These are phyloP conservation scores for Sympetrum striolatum DNA, from an alignment of 2,888 invertebrate genomes.

Conservation along the genomic window DNA sequence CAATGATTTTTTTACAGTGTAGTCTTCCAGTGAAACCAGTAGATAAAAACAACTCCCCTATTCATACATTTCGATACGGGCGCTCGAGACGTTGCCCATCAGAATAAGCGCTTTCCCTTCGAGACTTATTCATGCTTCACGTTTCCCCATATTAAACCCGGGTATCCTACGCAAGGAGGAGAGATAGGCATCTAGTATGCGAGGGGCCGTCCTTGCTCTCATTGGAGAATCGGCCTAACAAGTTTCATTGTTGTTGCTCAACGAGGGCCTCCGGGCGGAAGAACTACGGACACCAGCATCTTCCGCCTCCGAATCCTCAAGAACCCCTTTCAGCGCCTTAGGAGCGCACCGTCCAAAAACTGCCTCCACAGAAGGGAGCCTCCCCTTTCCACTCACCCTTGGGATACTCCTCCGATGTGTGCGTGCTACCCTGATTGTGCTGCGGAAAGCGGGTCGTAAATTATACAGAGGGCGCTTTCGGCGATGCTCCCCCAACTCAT, in stretches of 20 bases:
- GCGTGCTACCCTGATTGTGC: slow-evolving; percentile 38
- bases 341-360: neutral
- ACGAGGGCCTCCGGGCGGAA: neutral
- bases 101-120: too few relatives aligned
- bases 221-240: neutral
- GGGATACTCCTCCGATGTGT: neutral
- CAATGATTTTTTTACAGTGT: too few relatives aligned
- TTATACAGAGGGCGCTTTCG: slow-evolving; percentile 35
- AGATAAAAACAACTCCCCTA: too few relatives aligned
- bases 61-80: too few relatives aligned
- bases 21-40: too few relatives aligned
- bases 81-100: too few relatives aligned
- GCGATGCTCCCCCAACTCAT: neutral
- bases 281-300: neutral
- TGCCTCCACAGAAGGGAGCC: neutral
- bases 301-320: neutral
- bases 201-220: neutral
- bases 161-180: too few relatives aligned
- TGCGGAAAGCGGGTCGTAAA: slow-evolving; percentile 36
- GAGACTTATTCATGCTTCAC: too few relatives aligned
- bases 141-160: too few relatives aligned
- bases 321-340: neutral
- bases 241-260: neutral
- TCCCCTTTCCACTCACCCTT: neutral
- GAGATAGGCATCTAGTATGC: too few relatives aligned